phyloP scores from a whole-genome alignment of 2,113 vertebrate genomes.

The Choloepus hoffmanni region DNA sequence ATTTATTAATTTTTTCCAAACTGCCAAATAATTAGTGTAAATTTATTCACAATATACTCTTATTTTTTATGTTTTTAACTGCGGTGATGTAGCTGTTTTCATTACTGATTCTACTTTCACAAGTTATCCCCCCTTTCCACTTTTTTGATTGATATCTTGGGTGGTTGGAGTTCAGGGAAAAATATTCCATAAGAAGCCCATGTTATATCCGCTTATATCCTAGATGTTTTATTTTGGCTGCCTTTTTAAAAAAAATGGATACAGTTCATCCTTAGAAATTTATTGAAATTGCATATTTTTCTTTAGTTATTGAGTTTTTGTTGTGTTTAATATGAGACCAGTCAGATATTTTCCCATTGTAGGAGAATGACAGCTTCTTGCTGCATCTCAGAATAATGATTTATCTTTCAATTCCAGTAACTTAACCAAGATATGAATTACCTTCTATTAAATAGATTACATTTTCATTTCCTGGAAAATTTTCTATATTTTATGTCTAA shows the following conservation, averaged over 20 bases:
- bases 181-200: not conserved
- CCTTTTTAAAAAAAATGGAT: not conserved
- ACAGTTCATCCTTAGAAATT: not conserved
- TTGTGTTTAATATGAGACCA: not conserved
- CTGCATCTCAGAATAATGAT: not conserved
- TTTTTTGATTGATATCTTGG: not conserved
- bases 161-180: not conserved
- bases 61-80: not conserved
- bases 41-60: not conserved
- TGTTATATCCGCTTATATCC: not conserved
- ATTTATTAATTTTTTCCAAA: not conserved
- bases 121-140: not conserved
- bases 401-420: not conserved
- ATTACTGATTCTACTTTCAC: not conserved
- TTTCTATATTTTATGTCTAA: too few relatives aligned
- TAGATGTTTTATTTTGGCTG: not conserved
- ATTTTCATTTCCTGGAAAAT: too few relatives aligned
- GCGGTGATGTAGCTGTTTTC: not conserved
- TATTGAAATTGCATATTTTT: not conserved
- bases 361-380: not conserved
- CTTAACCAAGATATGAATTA: not conserved
- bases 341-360: not conserved
- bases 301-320: not conserved
- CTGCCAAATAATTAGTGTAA: not conserved
- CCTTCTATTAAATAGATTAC: not conserved